Evolutionary conservation across 2,113 vertebrate species (phyloP), one percentile per base, ranked within the genome.

Genomic region (Mesoclemmys tuberculata): DNA sequence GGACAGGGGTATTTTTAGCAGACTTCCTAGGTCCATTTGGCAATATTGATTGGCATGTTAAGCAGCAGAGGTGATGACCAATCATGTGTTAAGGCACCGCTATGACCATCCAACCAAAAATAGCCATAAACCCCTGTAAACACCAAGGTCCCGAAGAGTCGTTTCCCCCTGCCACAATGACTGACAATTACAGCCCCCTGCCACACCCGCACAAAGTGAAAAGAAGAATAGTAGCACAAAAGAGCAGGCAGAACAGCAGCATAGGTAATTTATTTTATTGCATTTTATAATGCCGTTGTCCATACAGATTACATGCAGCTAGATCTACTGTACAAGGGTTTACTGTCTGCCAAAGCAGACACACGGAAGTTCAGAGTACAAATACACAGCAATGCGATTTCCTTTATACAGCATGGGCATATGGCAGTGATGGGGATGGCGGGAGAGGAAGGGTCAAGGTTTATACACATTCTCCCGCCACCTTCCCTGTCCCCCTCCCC

Each of bases 271-370:
- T 97, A 93, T 98, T 99, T 99, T 99, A 99, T 98, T 98, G 98
- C 98, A 98, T 98, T 99, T 99, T 99, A 99, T 99, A 99, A 99
- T 98, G 98, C 98, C 97, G 92, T 99, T 98, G 98, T 99, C 98
- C 99, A 99, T 98, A 99, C 98, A 99, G 98, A 98, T 98, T 98
- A 98, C 98, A 99, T 98, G 98, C 98, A 99, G 99, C 99, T 98
- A 98, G 98, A 98, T 93, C 99, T 99, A 99, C 98, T 98, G 98
- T 98, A 98, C 98, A 99, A 98, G 98, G 98, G 98, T 98, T 99
- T 99, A 99, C 98, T 98, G 98, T 98, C 97, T 98, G 99, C 98
- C 98, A 98, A 98, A 91, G 98, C 98, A 98, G 98, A 99, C 98
- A 98, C 98, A 97, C 98, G 98, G 98, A 98, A 98, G 98, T 98